Evolutionary conservation across 2,113 vertebrate species (phyloP).

Genomic region (Megaleporinus macrocephalus): DNA sequence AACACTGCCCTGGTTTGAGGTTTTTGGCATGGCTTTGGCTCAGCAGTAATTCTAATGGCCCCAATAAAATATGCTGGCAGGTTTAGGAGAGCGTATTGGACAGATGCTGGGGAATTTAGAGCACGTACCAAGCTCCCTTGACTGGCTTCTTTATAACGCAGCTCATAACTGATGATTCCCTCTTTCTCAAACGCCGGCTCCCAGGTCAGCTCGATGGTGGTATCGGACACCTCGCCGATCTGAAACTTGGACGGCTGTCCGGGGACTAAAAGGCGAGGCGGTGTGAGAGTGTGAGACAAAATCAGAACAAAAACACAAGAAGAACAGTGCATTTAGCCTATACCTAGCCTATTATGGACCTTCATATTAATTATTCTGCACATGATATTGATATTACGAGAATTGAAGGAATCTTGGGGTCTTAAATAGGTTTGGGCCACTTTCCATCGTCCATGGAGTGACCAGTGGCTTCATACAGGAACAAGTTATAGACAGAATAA

Average conservation of each 20-base stretch:
- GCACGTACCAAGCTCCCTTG: conserved; percentile 81
- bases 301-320: neutral
- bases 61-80: neutral
- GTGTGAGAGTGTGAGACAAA: conserved; percentile 22
- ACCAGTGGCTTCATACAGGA: too few species aligned
- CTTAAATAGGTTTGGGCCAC: too few species aligned
- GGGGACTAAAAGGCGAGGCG: conserved; percentile 81
- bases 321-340: neutral
- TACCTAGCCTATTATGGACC: too few species aligned
- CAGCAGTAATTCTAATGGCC: neutral
- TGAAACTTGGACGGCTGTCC: conserved; percentile 95
- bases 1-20: neutral
- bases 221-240: conserved; percentile 90
- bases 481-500: too few species aligned
- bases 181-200: conserved; percentile 90
- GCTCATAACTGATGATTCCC: conserved; percentile 91
- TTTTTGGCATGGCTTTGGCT: neutral
- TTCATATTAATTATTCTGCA: neutral
- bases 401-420: too few species aligned
- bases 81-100: neutral
- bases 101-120: neutral
- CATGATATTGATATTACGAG: too few species aligned
- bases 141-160: conserved; percentile 85
- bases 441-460: too few species aligned
- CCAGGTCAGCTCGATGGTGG: conserved; percentile 90